Evolutionary conservation across 2,797 vertebrate genomes (phyloP).

Genomic region (Leptatherina wallacei): DNA sequence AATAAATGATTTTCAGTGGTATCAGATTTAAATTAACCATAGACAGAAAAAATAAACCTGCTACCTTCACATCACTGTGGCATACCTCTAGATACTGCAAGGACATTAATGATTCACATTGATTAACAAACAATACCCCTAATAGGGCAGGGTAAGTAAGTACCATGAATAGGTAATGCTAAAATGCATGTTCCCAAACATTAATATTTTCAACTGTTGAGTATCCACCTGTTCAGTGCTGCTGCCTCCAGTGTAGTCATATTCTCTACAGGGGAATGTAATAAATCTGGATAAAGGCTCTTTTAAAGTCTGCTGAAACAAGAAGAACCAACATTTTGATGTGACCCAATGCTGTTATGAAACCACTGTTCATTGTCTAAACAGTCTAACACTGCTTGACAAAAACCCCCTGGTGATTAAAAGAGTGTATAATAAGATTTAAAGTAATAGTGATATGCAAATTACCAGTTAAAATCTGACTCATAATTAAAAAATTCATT

Average conservation of each 20-base stretch:
- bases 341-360: background rate
- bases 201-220: conserved; percentile 6
- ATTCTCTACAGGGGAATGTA: conserved; percentile 48
- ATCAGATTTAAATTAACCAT: conserved; percentile 82
- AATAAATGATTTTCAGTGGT: conserved; percentile 83
- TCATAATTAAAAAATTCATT: background rate
- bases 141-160: conserved; percentile 72
- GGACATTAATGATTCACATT: conserved; percentile 62
- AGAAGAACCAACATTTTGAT: background rate
- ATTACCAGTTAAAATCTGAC: conserved; percentile 12
- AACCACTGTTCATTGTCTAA: conserved; percentile 8
- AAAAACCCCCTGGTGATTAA: background rate
- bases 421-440: conserved; percentile 23
- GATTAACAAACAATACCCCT: conserved; percentile 33
- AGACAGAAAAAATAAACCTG: conserved; percentile 73
- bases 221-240: conserved; percentile 23
- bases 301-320: background rate
- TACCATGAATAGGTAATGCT: conserved; percentile 68
- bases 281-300: conserved; percentile 23
- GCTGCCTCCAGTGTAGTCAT: conserved; percentile 40
- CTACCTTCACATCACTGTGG: conserved; percentile 82
- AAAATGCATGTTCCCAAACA: conserved; percentile 45
- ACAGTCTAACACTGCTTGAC: conserved; percentile 8
- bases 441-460: conserved; percentile 32
- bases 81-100: conserved; percentile 45